Evolutionary conservation across 2,113 vertebrate species (phyloP).

Genomic region (Sturnira hondurensis): DNA sequence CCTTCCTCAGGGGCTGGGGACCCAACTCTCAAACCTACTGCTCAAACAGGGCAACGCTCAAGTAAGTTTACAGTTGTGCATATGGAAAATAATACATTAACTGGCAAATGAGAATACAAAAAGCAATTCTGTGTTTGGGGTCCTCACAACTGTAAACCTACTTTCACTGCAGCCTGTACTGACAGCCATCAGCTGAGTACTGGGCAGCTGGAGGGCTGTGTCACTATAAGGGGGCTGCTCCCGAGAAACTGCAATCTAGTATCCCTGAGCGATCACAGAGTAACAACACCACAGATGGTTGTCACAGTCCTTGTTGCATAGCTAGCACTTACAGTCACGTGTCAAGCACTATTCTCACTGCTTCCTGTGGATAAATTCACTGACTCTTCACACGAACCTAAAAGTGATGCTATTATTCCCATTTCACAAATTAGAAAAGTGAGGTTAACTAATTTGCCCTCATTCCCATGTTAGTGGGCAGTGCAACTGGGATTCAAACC

Average conservation of each 20-base stretch:
- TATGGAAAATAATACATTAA: background rate
- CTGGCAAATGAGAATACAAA: background rate
- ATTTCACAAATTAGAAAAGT: slow-evolving; percentile 1
- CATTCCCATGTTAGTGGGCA: background rate
- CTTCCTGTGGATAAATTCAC: background rate
- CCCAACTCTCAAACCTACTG: background rate
- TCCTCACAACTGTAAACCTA: background rate
- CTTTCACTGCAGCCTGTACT: background rate
- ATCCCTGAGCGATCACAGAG: background rate
- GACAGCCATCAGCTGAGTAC: background rate
- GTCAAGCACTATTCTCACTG: background rate
- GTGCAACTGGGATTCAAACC: background rate
- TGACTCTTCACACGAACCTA: background rate
- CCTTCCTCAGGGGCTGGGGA: background rate
- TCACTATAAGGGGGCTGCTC: background rate
- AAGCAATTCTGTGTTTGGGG: background rate
- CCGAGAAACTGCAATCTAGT: background rate
- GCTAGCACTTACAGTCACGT: background rate
- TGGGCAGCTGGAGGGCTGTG: background rate
- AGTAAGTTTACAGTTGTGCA: background rate
- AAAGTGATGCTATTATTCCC: background rate
- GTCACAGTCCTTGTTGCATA: background rate
- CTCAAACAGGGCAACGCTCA: background rate
- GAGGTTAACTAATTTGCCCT: background rate
- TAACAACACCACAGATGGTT: background rate